Conservation (phyloP, 2,113 vertebrate genomes). For the Candoia aspera region DNA sequence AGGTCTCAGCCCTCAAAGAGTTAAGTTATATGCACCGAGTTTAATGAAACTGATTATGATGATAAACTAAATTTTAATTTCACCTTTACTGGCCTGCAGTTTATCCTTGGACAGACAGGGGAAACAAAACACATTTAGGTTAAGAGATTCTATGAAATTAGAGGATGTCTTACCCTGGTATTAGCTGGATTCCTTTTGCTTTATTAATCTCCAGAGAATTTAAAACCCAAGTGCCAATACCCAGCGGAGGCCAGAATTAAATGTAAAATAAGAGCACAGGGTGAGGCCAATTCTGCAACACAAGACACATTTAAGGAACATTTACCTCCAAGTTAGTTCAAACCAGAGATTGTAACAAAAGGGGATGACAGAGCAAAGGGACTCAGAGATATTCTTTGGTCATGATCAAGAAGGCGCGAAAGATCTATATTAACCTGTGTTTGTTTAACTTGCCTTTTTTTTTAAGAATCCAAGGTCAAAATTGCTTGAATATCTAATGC, state of each 20-base stretch:
- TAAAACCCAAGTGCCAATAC: neutral
- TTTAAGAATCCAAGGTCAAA: neutral
- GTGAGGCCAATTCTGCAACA: too few relatives aligned
- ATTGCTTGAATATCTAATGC: neutral
- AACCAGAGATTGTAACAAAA: neutral
- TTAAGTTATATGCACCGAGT: neutral
- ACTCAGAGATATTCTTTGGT: neutral
- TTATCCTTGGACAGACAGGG: neutral
- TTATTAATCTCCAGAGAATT: neutral
- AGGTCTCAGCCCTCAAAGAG: neutral
- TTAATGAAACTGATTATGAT: neutral
- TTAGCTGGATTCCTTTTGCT: neutral
- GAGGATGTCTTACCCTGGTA: neutral
- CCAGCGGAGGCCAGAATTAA: neutral
- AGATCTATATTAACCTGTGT: neutral
- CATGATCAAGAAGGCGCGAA: neutral
- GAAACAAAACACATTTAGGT: neutral
- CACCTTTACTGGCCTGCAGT: neutral
- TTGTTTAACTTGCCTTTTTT: neutral
- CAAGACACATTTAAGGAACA: neutral
- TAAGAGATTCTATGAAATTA: neutral
- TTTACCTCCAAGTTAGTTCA: neutral
- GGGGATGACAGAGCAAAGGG: neutral
- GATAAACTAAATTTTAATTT: neutral
- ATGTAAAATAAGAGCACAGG: neutral